Evolutionary conservation across 2,888 invertebrate genomes (phyloP), one percentile per base, ranked within the genome.

Genomic region (Ligdia adustata): DNA sequence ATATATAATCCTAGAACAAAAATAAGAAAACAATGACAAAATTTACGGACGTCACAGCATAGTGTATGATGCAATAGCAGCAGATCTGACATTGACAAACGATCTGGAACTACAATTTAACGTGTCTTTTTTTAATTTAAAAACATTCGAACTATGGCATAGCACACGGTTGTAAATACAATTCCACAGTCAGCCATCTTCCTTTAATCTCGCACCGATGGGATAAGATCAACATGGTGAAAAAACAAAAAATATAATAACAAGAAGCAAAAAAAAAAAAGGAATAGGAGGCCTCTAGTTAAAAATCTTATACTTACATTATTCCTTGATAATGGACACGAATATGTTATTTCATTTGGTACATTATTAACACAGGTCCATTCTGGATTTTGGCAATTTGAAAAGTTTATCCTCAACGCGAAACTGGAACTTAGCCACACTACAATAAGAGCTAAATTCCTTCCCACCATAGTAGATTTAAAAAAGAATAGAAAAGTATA

Each of bases 1-100:
- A 69, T 27, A 82, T 73, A 49, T 83, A 78, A 39, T 91, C 90
- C 92, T 92, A 77, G 46, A 91, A 91, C 72, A 82, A 77, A 39
- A 28, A 9, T 4, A 46, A 33, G 20, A 33, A 11, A 9, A n/a
- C n/a, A n/a, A n/a, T n/a, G n/a, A n/a, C n/a, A n/a, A n/a, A n/a
- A n/a, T n/a, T n/a, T n/a, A n/a, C n/a, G n/a, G n/a, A n/a, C n/a
- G n/a, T n/a, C n/a, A n/a, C n/a, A n/a, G n/a, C n/a, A n/a, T n/a
- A n/a, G n/a, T n/a, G n/a, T n/a, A n/a, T n/a, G n/a, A n/a, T n/a
- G n/a, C n/a, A n/a, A n/a, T n/a, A n/a, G n/a, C n/a, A n/a, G n/a
- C n/a, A n/a, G n/a, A n/a, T n/a, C n/a, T n/a, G n/a, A n/a, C n/a
- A n/a, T n/a, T n/a, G n/a, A n/a, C n/a, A n/a, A n/a, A n/a, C n/a